Evolutionary conservation across 2,888 invertebrate genomes (phyloP).

Genomic region (Taenaris catops): DNA sequence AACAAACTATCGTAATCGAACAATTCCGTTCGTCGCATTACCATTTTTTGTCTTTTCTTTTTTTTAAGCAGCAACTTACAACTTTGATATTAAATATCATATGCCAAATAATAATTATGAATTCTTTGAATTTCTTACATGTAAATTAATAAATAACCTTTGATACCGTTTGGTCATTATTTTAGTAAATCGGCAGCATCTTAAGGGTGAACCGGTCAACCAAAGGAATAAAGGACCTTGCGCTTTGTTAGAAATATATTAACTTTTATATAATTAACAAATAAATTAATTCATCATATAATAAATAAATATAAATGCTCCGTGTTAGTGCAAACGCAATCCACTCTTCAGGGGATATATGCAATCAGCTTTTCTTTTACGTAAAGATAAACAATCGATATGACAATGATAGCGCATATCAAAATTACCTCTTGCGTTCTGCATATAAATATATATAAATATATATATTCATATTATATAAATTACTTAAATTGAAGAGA

Average conservation of each 20-base stretch:
- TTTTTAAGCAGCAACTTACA: too few species aligned
- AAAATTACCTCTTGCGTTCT: slow-evolving; percentile 66
- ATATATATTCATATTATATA: too few species aligned
- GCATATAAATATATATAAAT: too few species aligned
- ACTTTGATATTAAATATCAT: too few species aligned
- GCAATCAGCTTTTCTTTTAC: slow-evolving; percentile 38
- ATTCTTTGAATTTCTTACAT: too few species aligned
- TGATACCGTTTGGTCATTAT: slow-evolving; percentile 2
- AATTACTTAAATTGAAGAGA: too few species aligned
- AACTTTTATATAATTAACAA: slow-evolving; percentile 38
- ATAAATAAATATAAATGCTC: slow-evolving; percentile 30
- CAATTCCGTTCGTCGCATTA: too few species aligned
- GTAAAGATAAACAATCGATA: slow-evolving; percentile 50
- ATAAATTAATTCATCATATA: slow-evolving; percentile 25
- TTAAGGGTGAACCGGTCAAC: not conserved
- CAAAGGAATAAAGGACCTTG: slow-evolving; percentile 44
- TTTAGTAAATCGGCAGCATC: slow-evolving; percentile 2
- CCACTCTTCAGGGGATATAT: slow-evolving; percentile 38
- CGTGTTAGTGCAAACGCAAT: slow-evolving; percentile 50
- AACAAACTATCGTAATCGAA: too few species aligned
- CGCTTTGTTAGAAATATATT: slow-evolving; percentile 45
- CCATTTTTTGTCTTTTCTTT: too few species aligned
- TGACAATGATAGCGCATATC: slow-evolving; percentile 61
- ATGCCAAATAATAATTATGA: too few species aligned
- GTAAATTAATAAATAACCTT: slow-evolving; percentile 1